Percentiles rank a stretch among this genome's conserved stretches.
Evolutionary conservation across 2,797 vertebrate genomes (phyloP).

Genomic region (Lates japonicus): DNA sequence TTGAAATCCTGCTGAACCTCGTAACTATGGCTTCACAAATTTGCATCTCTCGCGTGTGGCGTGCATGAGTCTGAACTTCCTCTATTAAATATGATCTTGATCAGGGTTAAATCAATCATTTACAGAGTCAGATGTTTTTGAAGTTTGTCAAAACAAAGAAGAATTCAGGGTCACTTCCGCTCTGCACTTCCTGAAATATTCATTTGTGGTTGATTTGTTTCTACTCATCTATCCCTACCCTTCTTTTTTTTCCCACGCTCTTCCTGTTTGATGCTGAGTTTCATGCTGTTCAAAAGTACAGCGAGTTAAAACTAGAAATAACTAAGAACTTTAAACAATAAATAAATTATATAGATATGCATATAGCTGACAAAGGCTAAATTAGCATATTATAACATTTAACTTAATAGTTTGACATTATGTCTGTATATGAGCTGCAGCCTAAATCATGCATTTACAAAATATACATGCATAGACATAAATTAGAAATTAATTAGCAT

Average conservation of each 20-base stretch:
- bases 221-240: background rate
- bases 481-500: background rate
- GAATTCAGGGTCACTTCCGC: slow-evolving; percentile 10
- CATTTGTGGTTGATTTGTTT: background rate
- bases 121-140: slow-evolving; percentile 37
- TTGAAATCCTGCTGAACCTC: slow-evolving; percentile 28
- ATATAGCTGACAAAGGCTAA: background rate
- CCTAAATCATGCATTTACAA: background rate
- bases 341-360: background rate
- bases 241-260: background rate
- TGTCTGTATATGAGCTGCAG: background rate
- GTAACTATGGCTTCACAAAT: slow-evolving; percentile 6
- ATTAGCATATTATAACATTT: background rate
- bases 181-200: slow-evolving; percentile 29
- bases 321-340: background rate
- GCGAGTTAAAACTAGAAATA: background rate
- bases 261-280: background rate
- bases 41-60: background rate
- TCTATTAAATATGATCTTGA: slow-evolving; percentile 38
- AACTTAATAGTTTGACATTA: background rate
- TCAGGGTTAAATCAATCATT: slow-evolving; percentile 39
- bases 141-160: slow-evolving; percentile 51
- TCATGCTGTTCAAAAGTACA: background rate
- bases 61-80: background rate
- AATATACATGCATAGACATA: background rate